Conservation (phyloP, 2,113 vertebrate genomes). For the Ursus arctos region DNA sequence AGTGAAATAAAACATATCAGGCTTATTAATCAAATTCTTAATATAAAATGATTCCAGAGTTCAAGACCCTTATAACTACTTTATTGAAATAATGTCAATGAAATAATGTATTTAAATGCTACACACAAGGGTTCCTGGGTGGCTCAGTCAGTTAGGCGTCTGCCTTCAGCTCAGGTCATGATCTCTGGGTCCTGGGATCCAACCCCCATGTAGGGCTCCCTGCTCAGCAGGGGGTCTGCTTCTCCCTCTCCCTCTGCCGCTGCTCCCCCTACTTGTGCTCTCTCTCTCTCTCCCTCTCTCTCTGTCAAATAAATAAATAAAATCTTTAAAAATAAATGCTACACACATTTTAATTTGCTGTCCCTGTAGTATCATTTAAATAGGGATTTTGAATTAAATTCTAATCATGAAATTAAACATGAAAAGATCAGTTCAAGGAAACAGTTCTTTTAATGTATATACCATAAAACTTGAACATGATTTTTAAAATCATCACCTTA, state of each 20-base stretch:
- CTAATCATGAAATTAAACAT: neutral
- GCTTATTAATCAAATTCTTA: slow-evolving; percentile 49
- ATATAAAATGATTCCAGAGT: neutral
- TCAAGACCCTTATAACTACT: neutral
- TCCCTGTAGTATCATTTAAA: neutral
- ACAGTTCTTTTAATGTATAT: neutral
- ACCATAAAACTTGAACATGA: neutral
- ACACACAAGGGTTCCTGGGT: neutral
- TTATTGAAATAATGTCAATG: slow-evolving; percentile 25
- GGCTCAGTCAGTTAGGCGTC: neutral
- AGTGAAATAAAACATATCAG: neutral
- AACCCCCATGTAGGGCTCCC: neutral
- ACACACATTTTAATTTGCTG: slow-evolving; percentile 1
- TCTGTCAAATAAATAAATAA: no score
- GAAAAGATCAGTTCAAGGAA: slow-evolving; percentile 31
- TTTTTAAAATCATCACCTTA: neutral
- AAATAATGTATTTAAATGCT: neutral
- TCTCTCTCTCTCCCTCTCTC: no score
- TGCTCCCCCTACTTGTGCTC: neutral
- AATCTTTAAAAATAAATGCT: neutral
- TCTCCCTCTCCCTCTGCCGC: neutral
- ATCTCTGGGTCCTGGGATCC: neutral
- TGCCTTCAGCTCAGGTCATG: neutral
- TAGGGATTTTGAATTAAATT: slow-evolving; percentile 32
- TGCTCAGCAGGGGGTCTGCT: neutral